Base-by-base conservation (phyloP, 2,797 vertebrate genomes). In the Phrynocephalus guinanensis region DNA sequence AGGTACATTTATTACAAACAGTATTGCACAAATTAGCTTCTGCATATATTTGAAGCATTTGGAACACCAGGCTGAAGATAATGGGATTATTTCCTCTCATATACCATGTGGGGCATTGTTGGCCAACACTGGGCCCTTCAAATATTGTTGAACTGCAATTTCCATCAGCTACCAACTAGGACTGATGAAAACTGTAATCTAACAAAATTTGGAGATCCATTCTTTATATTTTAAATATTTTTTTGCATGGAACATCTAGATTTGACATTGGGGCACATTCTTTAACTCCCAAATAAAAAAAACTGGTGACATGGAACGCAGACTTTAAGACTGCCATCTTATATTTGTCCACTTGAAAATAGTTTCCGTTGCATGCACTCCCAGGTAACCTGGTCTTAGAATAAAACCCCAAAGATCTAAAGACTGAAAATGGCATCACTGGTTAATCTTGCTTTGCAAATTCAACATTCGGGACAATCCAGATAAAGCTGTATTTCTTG, bases 401-500 rank as follows among this genome's bases (percentile, higher is more conserved):
- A 10, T 70, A 11, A 48, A 33, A 44, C 66, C 38, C 48, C 22
- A 70, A 30, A 38, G 83, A 6, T 50, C 81, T 70, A 50, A 1
- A 24, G 20, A n/a, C 3, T 80, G 73, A 81, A 87, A 92, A 87
- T 38, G 79, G 63, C 48, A 85, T 91, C 82, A 60, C 78, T 85
- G 18, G 2, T 81, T 79, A 80, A 75, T 75, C 78, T 84, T 75
- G 33, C 78, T 70, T 71, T 83, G 71, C n/a, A 78, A 0, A 38
- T 9, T 44, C 70, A 24, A 24, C 67, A 33, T 5, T n/a, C 30
- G 52, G 3, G 38, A 44, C 20, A 8, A 84, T 67, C 52, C 48
- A 72, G 26, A 72, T 50, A 84, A 79, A 72, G 5, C 8, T 2
- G 15, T 33, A 72, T n/a, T 72, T 18, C 52, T 30, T 84, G 63